These are phyloP conservation scores for Triplophysa tibetana DNA, from an alignment of 2,113 vertebrate genomes.

Conservation along the genomic window DNA sequence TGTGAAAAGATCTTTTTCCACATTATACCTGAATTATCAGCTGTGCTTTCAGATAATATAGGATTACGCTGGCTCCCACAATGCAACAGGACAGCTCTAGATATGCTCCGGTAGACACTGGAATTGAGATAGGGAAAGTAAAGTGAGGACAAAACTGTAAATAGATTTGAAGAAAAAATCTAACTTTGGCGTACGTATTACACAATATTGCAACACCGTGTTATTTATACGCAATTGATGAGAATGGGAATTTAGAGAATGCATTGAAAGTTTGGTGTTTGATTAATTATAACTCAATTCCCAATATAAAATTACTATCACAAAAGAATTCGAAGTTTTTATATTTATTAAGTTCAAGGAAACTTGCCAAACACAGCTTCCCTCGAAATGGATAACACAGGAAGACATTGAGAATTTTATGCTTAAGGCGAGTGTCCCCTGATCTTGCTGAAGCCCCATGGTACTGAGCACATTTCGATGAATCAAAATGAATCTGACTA, in stretches of 20 bases:
- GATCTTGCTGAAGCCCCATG: background rate
- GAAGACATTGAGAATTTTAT: background rate
- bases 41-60: slow-evolving; percentile 10
- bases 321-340: background rate
- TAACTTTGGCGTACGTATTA: no score
- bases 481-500: slow-evolving; percentile 11
- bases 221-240: no score
- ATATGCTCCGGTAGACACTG: background rate
- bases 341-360: background rate
- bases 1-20: slow-evolving; percentile 30
- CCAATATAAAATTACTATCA: background rate
- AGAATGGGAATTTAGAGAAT: slow-evolving; percentile 12
- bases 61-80: slow-evolving; percentile 40
- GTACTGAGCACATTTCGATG: background rate
- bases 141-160: slow-evolving; percentile 14
- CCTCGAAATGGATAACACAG: slow-evolving; percentile 8
- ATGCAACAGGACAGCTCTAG: slow-evolving; percentile 18
- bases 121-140: background rate
- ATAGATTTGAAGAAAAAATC: background rate
- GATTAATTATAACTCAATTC: background rate
- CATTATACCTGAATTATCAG: slow-evolving; percentile 27
- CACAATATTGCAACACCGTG: no score
- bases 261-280: background rate
- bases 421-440: background rate
- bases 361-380: slow-evolving; percentile 1